Percentiles rank a stretch among this genome's conserved stretches.
phyloP scores from a whole-genome alignment of 2,888 invertebrate species.

The Zonitis immaculata region DNA sequence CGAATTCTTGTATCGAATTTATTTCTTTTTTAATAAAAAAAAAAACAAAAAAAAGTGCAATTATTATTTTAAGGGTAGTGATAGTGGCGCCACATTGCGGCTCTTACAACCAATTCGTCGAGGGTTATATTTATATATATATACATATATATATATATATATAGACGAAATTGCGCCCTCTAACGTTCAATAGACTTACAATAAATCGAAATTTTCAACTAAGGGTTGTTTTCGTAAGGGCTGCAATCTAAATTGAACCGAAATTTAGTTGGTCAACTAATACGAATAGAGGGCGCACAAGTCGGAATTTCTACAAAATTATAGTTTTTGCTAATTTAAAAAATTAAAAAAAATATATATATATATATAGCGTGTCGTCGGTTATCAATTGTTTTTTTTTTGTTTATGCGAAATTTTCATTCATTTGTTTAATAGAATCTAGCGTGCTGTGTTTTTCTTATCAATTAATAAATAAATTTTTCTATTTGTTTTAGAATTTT shows the following conservation, averaged over 20 bases:
- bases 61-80: background rate
- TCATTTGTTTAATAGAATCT: background rate
- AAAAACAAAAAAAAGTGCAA: too few species aligned
- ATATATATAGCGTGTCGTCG: background rate
- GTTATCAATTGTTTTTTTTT: background rate
- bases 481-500: too few species aligned
- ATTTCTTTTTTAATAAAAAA: too few species aligned
- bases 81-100: conserved; percentile 22
- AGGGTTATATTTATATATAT: too few species aligned
- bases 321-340: background rate
- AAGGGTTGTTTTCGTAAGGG: background rate
- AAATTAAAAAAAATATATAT: background rate
- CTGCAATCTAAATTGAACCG: background rate
- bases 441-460: background rate
- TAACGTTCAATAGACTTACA: conserved; percentile 35
- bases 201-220: conserved; percentile 39
- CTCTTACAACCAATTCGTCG: too few species aligned
- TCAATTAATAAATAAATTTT: background rate
- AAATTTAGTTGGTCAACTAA: background rate
- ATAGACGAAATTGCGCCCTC: conserved; percentile 29
- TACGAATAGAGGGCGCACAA: conserved; percentile 7
- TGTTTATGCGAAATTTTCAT: background rate
- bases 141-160: too few species aligned
- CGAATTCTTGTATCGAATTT: conserved; percentile 1
- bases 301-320: background rate